A percentile compares a stretch with the other conserved stretches of the same genome.
Conservation (phyloP, 2,113 vertebrate genomes). For the Hippolais icterina region DNA sequence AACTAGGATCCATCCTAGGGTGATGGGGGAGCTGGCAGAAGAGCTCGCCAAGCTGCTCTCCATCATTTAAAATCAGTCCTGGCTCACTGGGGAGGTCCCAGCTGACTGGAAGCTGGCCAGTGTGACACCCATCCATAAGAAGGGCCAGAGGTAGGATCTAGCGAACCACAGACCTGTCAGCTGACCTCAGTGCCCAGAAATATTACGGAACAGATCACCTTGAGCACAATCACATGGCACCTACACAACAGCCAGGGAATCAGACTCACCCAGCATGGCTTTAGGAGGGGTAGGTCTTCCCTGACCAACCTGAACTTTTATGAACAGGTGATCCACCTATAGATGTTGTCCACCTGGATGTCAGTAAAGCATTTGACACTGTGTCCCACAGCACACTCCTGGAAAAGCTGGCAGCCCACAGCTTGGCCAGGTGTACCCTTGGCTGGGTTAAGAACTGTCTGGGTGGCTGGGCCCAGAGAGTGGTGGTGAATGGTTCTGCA, state of each 20-base stretch:
- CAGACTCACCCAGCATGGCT: not conserved
- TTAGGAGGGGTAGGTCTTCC: not conserved
- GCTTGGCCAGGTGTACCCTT: not conserved
- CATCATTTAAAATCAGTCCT: not conserved
- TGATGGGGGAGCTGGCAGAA: too few species aligned
- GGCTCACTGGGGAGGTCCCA: not conserved
- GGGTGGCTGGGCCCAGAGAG: not conserved
- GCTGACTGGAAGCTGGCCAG: not conserved
- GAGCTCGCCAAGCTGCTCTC: accelerated
- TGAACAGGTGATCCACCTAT: not conserved
- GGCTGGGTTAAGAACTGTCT: accelerated
- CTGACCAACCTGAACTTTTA: not conserved
- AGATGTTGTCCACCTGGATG: not conserved
- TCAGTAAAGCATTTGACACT: not conserved
- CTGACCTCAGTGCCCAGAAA: not conserved
- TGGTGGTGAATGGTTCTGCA: not conserved
- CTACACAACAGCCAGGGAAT: not conserved
- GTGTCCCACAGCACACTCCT: not conserved
- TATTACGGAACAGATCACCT: not conserved
- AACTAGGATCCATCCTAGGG: not conserved
- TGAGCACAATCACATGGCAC: accelerated
- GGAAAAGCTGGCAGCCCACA: accelerated
- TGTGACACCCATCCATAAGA: not conserved
- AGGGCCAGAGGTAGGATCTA: not conserved
- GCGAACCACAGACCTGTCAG: not conserved